A percentile compares a stretch with the other conserved stretches of the same genome.
Conservation (phyloP, 2,888 invertebrate genomes). For the Ligdia adustata region DNA sequence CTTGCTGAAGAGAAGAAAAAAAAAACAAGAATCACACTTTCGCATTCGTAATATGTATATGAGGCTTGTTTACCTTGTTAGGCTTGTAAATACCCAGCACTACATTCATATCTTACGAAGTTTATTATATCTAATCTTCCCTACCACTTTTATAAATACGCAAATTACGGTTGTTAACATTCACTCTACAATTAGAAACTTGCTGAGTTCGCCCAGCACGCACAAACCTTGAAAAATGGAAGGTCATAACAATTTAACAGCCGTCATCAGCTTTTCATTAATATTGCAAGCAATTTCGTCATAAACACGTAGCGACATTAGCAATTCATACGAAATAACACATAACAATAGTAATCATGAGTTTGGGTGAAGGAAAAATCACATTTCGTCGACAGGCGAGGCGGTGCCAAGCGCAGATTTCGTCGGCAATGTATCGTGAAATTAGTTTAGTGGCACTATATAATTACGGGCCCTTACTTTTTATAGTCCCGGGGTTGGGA, state of each 20-base stretch:
- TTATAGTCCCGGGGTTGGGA: slow-evolving; percentile 62
- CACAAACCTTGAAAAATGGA: slow-evolving; percentile 52
- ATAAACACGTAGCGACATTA: slow-evolving; percentile 63
- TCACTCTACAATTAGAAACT: slow-evolving; percentile 43
- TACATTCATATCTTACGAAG: too few relatives aligned
- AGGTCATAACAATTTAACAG: slow-evolving; percentile 55
- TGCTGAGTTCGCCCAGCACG: slow-evolving; percentile 37
- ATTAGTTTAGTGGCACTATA: slow-evolving; percentile 84
- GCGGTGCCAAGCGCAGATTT: slow-evolving; percentile 83
- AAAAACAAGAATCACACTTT: too few relatives aligned
- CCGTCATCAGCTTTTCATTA: slow-evolving; percentile 65
- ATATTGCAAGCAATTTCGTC: slow-evolving; percentile 55
- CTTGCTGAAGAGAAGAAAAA: too few relatives aligned
- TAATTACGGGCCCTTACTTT: slow-evolving; percentile 81
- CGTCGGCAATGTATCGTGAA: slow-evolving; percentile 83
- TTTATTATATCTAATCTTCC: neutral
- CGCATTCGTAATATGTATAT: too few relatives aligned
- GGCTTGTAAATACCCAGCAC: too few relatives aligned
- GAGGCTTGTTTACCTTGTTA: too few relatives aligned
- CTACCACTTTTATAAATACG: slow-evolving; percentile 13
- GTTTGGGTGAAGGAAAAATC: slow-evolving; percentile 75
- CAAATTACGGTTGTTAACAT: slow-evolving; percentile 31
- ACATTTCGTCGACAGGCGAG: slow-evolving; percentile 70
- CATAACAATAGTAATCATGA: slow-evolving; percentile 78
- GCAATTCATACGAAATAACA: slow-evolving; percentile 79